Conservation (phyloP, 1,140 invertebrate species). For the Alviniconcha marisindica region DNA sequence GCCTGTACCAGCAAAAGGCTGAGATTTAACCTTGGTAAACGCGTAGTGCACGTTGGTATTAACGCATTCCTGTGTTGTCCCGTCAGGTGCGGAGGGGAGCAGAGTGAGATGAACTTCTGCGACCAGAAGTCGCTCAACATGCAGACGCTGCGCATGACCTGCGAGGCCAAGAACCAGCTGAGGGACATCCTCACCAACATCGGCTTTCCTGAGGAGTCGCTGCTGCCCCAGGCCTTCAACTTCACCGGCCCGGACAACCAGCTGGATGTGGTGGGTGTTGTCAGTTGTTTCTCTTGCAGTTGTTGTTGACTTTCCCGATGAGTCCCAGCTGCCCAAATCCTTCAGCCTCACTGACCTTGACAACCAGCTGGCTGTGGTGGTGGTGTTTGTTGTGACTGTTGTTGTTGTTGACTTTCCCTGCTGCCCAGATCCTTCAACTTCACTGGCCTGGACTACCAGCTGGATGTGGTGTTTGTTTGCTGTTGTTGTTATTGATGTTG, state of each 20-base stretch:
- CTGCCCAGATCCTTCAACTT: constrained; percentile 84
- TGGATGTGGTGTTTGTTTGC: constrained; percentile 85
- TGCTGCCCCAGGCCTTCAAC: constrained; percentile 85
- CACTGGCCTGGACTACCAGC: constrained; percentile 84
- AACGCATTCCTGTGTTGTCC: no score
- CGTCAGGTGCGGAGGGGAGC: constrained; percentile 83
- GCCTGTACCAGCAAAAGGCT: no score
- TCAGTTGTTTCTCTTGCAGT: no score
- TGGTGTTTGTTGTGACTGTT: no score
- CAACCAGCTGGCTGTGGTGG: no score
- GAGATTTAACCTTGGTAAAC: no score
- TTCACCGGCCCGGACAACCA: constrained; percentile 84
- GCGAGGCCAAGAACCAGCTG: constrained; percentile 95
- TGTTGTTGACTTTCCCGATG: constrained; percentile 95
- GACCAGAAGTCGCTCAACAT: constrained; percentile 92
- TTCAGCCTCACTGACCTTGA: no score
- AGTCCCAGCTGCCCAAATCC: no score
- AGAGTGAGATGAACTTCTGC: constrained; percentile 90
- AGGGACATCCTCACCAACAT: constrained; percentile 87
- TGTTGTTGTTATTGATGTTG: no score
- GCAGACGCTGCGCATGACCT: constrained; percentile 91
- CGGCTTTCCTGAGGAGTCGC: constrained; percentile 93
- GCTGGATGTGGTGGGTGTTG: constrained; percentile 85
- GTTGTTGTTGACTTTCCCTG: no score
- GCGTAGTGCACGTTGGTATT: no score